Evolutionary conservation across 1,140 invertebrate species (phyloP).

Genomic region (Tenebrio molitor): DNA sequence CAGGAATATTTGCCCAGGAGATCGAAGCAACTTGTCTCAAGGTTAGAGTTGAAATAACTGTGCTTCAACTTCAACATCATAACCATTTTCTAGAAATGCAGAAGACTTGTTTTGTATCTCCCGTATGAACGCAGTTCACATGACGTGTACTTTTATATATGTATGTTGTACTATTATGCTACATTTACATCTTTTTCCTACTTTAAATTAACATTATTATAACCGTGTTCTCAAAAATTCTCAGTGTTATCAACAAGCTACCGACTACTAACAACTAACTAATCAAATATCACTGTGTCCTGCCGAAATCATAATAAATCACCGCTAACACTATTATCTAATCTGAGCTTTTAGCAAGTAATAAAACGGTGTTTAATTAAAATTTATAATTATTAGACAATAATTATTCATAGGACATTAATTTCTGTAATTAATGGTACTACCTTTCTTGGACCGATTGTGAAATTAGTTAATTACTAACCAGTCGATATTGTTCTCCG

Average conservation of each 20-base stretch:
- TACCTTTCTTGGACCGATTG: slow-evolving; percentile 4
- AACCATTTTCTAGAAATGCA: slow-evolving; percentile 46
- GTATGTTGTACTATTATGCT: slow-evolving; percentile 40
- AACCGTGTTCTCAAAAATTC: slow-evolving; percentile 9
- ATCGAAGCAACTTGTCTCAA: slow-evolving; percentile 42
- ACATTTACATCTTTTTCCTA: slow-evolving; percentile 25
- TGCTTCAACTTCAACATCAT: slow-evolving; percentile 44
- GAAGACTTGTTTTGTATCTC: slow-evolving; percentile 44
- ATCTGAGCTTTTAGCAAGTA: slow-evolving; percentile 33
- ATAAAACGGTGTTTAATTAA: slow-evolving; percentile 37
- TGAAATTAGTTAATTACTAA: slow-evolving; percentile 3
- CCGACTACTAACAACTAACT: neutral
- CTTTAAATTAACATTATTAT: slow-evolving; percentile 32
- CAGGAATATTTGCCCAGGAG: slow-evolving; percentile 45
- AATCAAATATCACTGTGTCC: neutral
- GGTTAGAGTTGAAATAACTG: slow-evolving; percentile 47
- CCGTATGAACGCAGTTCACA: slow-evolving; percentile 34
- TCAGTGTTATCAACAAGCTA: slow-evolving; percentile 11
- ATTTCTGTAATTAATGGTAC: slow-evolving; percentile 27
- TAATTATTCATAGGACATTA: slow-evolving; percentile 39
- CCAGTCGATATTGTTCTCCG: neutral
- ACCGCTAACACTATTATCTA: slow-evolving; percentile 31
- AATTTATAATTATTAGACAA: slow-evolving; percentile 39
- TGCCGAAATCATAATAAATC: slow-evolving; percentile 21
- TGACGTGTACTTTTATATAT: slow-evolving; percentile 4